Conservation (phyloP, 1,140 invertebrate species). For the Solenopsis fugax region DNA sequence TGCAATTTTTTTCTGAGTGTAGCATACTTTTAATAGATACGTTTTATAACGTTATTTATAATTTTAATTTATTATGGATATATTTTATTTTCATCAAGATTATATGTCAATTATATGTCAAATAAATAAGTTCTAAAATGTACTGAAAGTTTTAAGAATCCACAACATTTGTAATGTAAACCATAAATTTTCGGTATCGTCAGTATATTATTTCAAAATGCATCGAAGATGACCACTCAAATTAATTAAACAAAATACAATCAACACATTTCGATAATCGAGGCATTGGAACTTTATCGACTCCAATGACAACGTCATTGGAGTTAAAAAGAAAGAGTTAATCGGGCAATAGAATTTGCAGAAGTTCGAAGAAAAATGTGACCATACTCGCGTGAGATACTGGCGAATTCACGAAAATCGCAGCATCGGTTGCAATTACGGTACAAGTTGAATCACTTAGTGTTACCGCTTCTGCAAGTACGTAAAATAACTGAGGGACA, state of each 20-base stretch:
- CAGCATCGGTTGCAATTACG: conserved; percentile 38
- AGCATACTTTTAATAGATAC: too few relatives aligned
- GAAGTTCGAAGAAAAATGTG: conserved; percentile 63
- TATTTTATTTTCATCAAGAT: too few relatives aligned
- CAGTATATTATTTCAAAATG: neutral
- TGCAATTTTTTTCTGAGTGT: too few relatives aligned
- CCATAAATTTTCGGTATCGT: neutral
- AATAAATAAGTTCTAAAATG: too few relatives aligned
- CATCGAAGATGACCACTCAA: neutral
- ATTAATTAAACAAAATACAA: neutral
- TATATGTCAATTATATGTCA: too few relatives aligned
- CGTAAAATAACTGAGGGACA: conserved; percentile 31
- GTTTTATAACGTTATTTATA: too few relatives aligned
- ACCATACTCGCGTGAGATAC: conserved; percentile 58
- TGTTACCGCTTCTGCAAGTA: conserved; percentile 27
- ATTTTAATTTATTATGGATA: too few relatives aligned
- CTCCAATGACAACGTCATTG: neutral
- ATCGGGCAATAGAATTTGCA: neutral
- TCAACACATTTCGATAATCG: conserved; percentile 37
- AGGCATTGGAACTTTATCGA: conserved; percentile 13
- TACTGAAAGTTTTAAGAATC: neutral
- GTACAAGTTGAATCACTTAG: conserved; percentile 45
- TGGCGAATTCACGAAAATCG: conserved; percentile 71
- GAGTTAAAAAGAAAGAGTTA: neutral
- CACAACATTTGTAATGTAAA: neutral